Evolutionary conservation across 2,888 invertebrate species (phyloP), one percentile per base, ranked within the genome.

Genomic region (Ornithoptera alexandrae): DNA sequence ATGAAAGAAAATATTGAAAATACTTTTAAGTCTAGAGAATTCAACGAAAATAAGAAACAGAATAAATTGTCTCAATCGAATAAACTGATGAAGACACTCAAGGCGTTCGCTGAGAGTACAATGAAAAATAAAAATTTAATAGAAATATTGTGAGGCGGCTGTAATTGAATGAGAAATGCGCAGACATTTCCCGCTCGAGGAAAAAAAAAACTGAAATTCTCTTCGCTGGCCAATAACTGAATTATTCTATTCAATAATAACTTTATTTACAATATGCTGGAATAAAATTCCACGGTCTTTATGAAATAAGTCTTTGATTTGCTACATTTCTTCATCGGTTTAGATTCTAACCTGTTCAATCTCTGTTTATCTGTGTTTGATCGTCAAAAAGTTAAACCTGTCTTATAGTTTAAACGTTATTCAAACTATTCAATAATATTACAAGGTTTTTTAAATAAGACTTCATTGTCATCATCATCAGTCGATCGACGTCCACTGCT

Each of bases 231-330:
- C 79, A 77, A 82, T 88, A 89, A 91, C 80, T 82, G 82, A 87
- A 88, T 91, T 91, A 90, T 90, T 88, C 82, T 88, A 85, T 89
- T 89, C 83, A 85, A 85, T 89, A 89, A 89, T 89, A 89, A 86
- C 82, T 88, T 90, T 87, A 90, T 86, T 90, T 79, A 89, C 89
- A 90, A 89, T 89, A 84, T 87, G 76, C 56, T 62, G 78, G 80
- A 83, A 82, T 75, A 81, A 80, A 81, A 79, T 80, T 79, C 77
- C 77, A 75, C 77, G 76, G 75, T 57, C 57, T 62, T 61, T 60
- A 22, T 39, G 70, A 76, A 80, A 81, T 80, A 75, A 75, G 72
- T 73, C 79, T 80, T 77, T 69, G 71, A 74, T 72, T 73, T 71
- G 69, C 65, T 71, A 70, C 73, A 76, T 76, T 73, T 72, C 71